phyloP scores from a whole-genome alignment of 2,888 invertebrate species.

The Pseudococcus viburni region DNA sequence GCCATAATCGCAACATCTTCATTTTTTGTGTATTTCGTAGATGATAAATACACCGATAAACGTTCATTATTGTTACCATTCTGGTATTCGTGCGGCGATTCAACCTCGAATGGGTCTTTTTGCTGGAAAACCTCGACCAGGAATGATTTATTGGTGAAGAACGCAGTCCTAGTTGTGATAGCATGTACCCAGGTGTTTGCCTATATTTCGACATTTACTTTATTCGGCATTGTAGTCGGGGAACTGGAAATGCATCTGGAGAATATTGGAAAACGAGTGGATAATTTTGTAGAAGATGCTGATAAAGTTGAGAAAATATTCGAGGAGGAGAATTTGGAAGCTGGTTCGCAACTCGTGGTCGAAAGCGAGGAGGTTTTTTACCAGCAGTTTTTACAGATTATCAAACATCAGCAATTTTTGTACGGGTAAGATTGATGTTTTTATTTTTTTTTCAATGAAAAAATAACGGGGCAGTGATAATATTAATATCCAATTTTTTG shows the following conservation, averaged over 20 bases:
- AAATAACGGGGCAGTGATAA: not conserved
- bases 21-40: not conserved
- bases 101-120: not conserved
- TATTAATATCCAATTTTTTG: not conserved
- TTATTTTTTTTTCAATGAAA: not conserved
- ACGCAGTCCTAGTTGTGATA: not conserved
- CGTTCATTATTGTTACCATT: not conserved
- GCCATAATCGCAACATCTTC: not conserved
- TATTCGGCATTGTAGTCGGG: not conserved
- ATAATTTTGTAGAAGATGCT: not conserved
- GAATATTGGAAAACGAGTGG: not conserved
- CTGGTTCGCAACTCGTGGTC: not conserved
- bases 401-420: constrained; percentile 27
- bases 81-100: constrained; percentile 33
- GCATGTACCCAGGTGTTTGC: not conserved
- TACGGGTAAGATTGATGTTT: not conserved
- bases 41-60: not conserved
- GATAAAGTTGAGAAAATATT: not conserved
- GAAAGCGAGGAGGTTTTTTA: not conserved
- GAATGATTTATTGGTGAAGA: not conserved
- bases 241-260: constrained; percentile 2
- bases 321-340: not conserved
- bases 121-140: not conserved
- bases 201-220: not conserved
- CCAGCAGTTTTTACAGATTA: not conserved